These are phyloP conservation scores for Aricia artaxerxes DNA, from an alignment of 2,888 invertebrate species.

Conservation along the genomic window DNA sequence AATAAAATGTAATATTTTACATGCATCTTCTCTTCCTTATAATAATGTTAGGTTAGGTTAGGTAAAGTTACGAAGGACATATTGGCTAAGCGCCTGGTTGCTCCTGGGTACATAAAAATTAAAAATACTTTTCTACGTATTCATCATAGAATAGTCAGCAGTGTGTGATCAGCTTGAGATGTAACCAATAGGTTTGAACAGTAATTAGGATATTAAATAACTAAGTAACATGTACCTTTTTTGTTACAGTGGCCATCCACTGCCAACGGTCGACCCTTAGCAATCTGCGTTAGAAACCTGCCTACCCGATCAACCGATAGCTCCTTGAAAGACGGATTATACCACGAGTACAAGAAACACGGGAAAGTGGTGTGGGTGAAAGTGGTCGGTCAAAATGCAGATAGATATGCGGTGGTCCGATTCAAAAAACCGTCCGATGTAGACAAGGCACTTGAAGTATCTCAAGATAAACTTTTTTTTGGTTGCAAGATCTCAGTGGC, in stretches of 20 bases:
- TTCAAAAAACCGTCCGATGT: slow-evolving; percentile 99
- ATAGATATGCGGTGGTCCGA: slow-evolving; percentile 93
- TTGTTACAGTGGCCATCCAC: slow-evolving; percentile 81
- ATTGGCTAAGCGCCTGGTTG: too few relatives aligned
- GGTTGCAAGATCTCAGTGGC: slow-evolving; percentile 98
- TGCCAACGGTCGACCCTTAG: slow-evolving; percentile 86
- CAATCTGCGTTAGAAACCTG: slow-evolving; percentile 94
- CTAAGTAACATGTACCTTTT: slow-evolving; percentile 30
- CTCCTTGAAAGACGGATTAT: slow-evolving; percentile 97
- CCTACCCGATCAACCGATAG: slow-evolving; percentile 95
- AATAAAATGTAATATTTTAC: too few relatives aligned
- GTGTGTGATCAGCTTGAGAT: too few relatives aligned
- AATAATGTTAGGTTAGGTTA: too few relatives aligned
- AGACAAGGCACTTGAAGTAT: slow-evolving; percentile 96
- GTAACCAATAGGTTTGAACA: neutral
- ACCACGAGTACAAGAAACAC: slow-evolving; percentile 99
- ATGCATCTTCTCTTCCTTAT: too few relatives aligned
- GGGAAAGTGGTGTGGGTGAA: slow-evolving; percentile 98
- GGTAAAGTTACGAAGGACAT: too few relatives aligned
- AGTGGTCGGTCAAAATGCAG: slow-evolving; percentile 94
- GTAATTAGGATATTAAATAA: neutral
- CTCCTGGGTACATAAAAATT: too few relatives aligned
- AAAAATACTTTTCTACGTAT: too few relatives aligned
- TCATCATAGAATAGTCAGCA: too few relatives aligned
- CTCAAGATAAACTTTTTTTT: slow-evolving; percentile 98